Base-by-base conservation (phyloP, 2,888 invertebrate genomes). In the Pseudococcus jackbeardsleyi region DNA sequence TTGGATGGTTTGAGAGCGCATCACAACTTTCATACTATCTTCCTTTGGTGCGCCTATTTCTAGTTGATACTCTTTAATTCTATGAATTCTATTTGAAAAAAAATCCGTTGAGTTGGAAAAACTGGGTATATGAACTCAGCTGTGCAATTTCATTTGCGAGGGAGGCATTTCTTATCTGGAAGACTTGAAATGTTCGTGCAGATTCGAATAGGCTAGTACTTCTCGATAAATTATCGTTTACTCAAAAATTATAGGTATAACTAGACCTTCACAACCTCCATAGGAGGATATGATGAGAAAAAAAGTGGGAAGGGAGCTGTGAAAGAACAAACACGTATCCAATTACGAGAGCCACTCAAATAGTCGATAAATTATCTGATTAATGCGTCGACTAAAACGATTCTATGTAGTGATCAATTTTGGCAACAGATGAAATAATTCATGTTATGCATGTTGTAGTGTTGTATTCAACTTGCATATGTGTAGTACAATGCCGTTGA, bases 391-490 rank as follows among this genome's bases (percentile, higher is more conserved):
- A 26, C 68, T 26, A 22, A 7, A 68, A 68, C 26, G 26, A 68
- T 54, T 54, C n/a, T n/a, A 22, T 26, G 68, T 26, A 9, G 77
- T 77, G 39, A 77, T 77, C n/a, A 77, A 77, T 77, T 77, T 77
- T 77, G 77, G 77, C 77, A 42, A 77, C 26, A 26, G 72, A 33
- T 72, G 22, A 64, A 50, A 50, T 50, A 50, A 50, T 50, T 50
- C 42, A 42, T 42, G 42, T 42, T 50, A 50, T 50, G 15, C 12
- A 50, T 50, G 15, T n/a, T 54, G 5, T 17, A 54, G 48, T 4
- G 4, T 15, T 50, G 0, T 50, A 50, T 4, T 0, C 48, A 50
- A 42, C 42, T 42, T 50, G 48, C 12, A 50, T n/a, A n/a, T 64
- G 64, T 33, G 64, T 11, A 19, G 17, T 64, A 64, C 42, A 42